Conservation (phyloP, 2,797 vertebrate genomes). For the Hydrocynus forskahlii region DNA sequence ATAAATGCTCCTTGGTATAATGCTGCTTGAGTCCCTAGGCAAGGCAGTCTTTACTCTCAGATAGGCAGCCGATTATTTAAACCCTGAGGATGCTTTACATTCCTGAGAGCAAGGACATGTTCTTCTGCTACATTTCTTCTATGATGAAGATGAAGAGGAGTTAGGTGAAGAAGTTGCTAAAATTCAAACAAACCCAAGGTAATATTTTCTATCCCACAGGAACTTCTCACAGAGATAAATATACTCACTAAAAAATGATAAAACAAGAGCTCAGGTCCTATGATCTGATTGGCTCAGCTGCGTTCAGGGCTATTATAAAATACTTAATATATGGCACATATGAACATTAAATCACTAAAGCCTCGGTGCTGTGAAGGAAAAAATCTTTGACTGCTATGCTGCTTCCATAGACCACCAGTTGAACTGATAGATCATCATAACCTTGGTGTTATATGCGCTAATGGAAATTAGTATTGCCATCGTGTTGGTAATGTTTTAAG, state of each 20-base stretch:
- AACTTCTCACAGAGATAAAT: not conserved
- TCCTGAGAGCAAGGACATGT: slow-evolving; percentile 5
- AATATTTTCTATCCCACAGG: not conserved
- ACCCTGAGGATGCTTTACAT: not conserved
- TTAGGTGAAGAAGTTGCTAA: not conserved
- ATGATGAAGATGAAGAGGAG: not conserved
- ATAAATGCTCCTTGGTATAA: not conserved
- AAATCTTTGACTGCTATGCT: too few species aligned
- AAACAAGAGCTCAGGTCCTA: too few species aligned
- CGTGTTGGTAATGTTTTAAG: too few species aligned
- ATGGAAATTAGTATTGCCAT: too few species aligned
- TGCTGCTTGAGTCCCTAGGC: not conserved
- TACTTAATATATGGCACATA: too few species aligned
- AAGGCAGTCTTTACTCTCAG: not conserved
- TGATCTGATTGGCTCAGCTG: too few species aligned
- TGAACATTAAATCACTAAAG: too few species aligned
- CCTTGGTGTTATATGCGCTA: too few species aligned
- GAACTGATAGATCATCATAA: too few species aligned
- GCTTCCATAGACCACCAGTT: too few species aligned
- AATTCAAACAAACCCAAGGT: not conserved
- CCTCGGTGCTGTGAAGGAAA: too few species aligned
- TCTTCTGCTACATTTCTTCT: not conserved
- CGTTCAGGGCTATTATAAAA: too few species aligned
- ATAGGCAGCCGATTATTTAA: not conserved
- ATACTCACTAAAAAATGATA: not conserved